Percentiles rank a stretch among this genome's conserved stretches.
Conservation (phyloP, 2,888 invertebrate genomes). For the Leucoma salicis region DNA sequence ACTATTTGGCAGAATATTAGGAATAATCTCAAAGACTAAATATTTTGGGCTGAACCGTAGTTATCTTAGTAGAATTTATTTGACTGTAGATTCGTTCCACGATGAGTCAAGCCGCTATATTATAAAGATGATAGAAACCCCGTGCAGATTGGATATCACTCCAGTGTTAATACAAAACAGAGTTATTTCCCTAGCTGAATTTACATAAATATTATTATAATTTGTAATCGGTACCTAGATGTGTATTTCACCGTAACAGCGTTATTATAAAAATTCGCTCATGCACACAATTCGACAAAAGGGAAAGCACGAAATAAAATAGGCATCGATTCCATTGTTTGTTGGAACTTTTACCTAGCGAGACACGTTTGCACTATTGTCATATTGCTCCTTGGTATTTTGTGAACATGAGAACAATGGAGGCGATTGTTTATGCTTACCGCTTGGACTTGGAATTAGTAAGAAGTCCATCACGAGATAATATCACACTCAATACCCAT, state of each 20-base stretch:
- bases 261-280: constrained; percentile 48
- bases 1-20: no score
- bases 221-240: constrained; percentile 17
- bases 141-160: no score
- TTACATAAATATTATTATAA: constrained; percentile 18
- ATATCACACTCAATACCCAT: constrained; percentile 12
- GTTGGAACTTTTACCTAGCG: constrained; percentile 57
- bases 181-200: constrained; percentile 2
- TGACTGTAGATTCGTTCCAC: no score
- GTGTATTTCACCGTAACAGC: constrained; percentile 40
- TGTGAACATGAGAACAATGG: constrained; percentile 56
- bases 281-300: constrained; percentile 49
- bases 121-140: no score
- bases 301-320: constrained; percentile 68
- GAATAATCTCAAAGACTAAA: no score
- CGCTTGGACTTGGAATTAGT: constrained; percentile 52
- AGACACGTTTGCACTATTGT: constrained; percentile 61
- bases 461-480: constrained; percentile 51
- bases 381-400: constrained; percentile 49
- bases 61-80: no score
- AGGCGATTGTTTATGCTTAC: constrained; percentile 54
- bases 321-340: constrained; percentile 63
- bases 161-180: no score
- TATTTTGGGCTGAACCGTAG: no score
- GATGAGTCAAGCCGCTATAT: no score